Evolutionary conservation across 2,113 vertebrate genomes (phyloP).

Genomic region (Chlamydotis undulata): DNA sequence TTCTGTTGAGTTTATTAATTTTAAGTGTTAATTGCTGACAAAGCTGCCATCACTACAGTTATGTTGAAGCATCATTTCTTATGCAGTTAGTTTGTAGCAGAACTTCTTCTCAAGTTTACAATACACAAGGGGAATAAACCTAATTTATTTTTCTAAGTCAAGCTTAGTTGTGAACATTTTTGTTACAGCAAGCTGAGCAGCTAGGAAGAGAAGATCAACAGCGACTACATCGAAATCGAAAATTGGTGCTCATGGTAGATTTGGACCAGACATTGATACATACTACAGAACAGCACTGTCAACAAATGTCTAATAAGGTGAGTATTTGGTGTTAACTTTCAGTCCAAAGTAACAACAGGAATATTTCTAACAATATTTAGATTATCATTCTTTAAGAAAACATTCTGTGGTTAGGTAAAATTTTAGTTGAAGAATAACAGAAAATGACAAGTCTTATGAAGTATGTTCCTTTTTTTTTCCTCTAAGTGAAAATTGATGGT

Average conservation of each 20-base stretch:
- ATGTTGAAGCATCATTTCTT: neutral
- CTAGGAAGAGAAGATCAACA: slow-evolving; percentile 94
- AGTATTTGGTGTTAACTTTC: neutral
- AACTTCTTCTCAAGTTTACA: neutral
- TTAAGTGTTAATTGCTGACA: neutral
- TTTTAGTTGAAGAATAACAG: neutral
- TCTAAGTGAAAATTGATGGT: rapidly evolving
- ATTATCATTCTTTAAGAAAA: neutral
- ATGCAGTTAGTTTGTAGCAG: neutral
- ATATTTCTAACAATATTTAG: neutral
- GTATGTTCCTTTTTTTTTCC: neutral
- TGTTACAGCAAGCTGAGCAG: slow-evolving; percentile 90
- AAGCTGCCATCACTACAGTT: neutral
- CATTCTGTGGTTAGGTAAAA: neutral
- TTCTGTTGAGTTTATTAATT: neutral
- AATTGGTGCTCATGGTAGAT: slow-evolving; percentile 97
- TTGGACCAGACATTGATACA: slow-evolving; percentile 98
- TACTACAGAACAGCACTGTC: slow-evolving; percentile 94
- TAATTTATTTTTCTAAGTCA: neutral
- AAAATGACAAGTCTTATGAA: neutral
- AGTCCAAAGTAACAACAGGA: neutral
- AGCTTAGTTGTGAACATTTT: neutral
- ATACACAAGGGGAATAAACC: neutral
- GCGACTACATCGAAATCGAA: slow-evolving; percentile 89
- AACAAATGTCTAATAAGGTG: slow-evolving; percentile 94